Percentiles rank a stretch among this genome's conserved stretches.
Conservation (phyloP, 2,888 invertebrate genomes). For the Latheticus oryzae region DNA sequence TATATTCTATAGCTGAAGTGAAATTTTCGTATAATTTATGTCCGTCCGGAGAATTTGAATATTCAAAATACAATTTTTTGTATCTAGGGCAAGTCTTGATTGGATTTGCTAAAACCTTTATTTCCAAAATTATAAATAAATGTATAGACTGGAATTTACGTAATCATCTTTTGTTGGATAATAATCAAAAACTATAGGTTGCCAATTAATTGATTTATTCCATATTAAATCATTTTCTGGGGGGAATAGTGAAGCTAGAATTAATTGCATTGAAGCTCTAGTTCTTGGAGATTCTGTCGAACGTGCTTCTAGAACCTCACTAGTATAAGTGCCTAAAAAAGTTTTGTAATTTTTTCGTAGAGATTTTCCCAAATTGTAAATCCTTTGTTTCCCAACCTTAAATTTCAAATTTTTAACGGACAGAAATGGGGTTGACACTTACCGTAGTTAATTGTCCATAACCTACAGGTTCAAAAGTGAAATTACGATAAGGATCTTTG, state of each 20-base stretch:
- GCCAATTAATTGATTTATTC: constrained; percentile 63
- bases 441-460: constrained; percentile 70
- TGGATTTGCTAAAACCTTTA: constrained; percentile 51
- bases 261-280: constrained; percentile 76
- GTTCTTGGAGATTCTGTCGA: constrained; percentile 79
- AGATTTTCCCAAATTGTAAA: constrained; percentile 73
- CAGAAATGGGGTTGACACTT: constrained; percentile 38
- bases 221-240: constrained; percentile 69
- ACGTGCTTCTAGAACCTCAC: constrained; percentile 71
- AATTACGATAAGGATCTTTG: constrained; percentile 66
- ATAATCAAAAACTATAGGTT: constrained; percentile 56
- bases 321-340: constrained; percentile 71
- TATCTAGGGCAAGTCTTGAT: constrained; percentile 50
- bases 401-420: constrained; percentile 38
- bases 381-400: constrained; percentile 58
- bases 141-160: constrained; percentile 44
- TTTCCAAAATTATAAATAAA: constrained; percentile 1
- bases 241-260: constrained; percentile 77
- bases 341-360: constrained; percentile 72
- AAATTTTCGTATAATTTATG: constrained; percentile 45
- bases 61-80: constrained; percentile 45
- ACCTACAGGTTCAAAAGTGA: constrained; percentile 68
- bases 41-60: constrained; percentile 48
- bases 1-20: constrained; percentile 41
- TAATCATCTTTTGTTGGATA: constrained; percentile 48